Base-by-base conservation (phyloP, 2,113 vertebrate species). In the Phalacrocorax carbo region DNA sequence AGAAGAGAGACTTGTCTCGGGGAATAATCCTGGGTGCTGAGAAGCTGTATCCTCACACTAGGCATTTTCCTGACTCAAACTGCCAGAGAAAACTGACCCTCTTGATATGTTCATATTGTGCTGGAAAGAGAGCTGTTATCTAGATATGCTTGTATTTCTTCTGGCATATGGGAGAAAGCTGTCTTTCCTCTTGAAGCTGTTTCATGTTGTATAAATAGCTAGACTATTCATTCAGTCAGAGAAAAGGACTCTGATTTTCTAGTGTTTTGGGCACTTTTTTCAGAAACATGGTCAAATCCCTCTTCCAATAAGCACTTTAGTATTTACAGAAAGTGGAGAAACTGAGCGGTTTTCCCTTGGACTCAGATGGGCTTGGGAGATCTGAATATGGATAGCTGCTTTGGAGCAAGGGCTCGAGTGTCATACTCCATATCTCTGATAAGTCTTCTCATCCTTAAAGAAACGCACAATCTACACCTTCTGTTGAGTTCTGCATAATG, bases 391-490 rank as follows among this genome's bases (percentile, higher is more conserved):
- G 17, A n/a, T 75, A 40, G 54, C 54, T 66, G 57, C 46, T 76
- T 66, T 51, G n/a, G 81, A 77, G 27, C 57, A 61, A 70, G n/a
- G 38, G 9, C 30, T 42, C 30, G 36, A 64, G 11, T 30, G 11
- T 69, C 36, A 48, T 34, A 46, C 10, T 68, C 78, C 1, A 0
- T 58, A 21, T 26, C 18, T 64, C 38, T 1, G 2, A 5, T 34
- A n/a, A 30, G 38, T 26, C 15, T 48, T 64, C 40, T 65, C 26
- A 49, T 54, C 61, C 36, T 42, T 76, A 48, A 40, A 58, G 42
- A 84, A 91, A 48, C 13, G 18, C 10, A 30, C 9, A 22, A 27
- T 22, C 69, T 58, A 6, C 26, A 48, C 32, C 18, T 8, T 60
- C 12, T 22, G 21, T 75, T 70, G 29, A 38, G 21, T 58, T 88